phyloP scores from a whole-genome alignment of 92 coral and sea anemone species.

The Parazoanthus atlanticus region DNA sequence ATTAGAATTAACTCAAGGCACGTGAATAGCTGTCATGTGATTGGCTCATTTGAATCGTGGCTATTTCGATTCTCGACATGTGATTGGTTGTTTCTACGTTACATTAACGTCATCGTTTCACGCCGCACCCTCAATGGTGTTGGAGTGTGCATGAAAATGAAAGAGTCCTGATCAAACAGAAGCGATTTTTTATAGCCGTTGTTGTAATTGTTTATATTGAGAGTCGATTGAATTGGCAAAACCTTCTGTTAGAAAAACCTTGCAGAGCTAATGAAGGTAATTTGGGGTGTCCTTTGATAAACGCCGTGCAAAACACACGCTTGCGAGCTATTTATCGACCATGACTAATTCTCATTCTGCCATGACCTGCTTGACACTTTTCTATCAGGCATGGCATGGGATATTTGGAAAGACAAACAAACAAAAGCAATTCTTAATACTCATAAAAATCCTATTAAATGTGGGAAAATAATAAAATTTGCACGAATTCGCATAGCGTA shows the following conservation, averaged over 20 bases:
- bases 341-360: neutral
- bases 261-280: conserved; percentile 25
- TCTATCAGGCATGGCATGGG: conserved; percentile 14
- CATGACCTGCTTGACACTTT: neutral
- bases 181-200: neutral
- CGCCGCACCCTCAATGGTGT: conserved; percentile 79
- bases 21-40: conserved; percentile 78
- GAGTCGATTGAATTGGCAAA: neutral
- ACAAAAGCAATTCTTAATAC: neutral
- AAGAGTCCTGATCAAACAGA: neutral
- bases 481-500: neutral
- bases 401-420: conserved; percentile 9
- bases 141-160: neutral
- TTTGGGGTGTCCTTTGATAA: conserved; percentile 26
- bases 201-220: conserved; percentile 13
- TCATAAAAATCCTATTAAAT: conserved; percentile 22
- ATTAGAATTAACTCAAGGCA: conserved; percentile 70
- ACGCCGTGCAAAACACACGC: neutral
- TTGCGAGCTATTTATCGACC: neutral
- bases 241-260: conserved; percentile 4
- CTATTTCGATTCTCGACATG: conserved; percentile 45
- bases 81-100: conserved; percentile 96
- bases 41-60: conserved; percentile 87
- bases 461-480: neutral
- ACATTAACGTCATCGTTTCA: conserved; percentile 89